phyloP scores from a whole-genome alignment of 2,113 vertebrate species.

The Puma concolor region DNA sequence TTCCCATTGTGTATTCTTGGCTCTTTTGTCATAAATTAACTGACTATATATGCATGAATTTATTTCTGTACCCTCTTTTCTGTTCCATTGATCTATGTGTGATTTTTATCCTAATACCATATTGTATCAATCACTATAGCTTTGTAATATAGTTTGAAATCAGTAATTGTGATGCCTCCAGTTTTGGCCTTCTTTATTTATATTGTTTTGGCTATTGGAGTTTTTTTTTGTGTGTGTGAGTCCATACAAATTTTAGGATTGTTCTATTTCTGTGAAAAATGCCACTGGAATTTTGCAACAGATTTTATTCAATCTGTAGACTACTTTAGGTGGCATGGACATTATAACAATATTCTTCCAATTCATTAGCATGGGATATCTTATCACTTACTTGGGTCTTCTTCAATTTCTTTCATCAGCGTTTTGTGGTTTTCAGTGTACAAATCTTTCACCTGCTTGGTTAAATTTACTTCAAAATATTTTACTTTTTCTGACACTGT shows the following conservation, averaged over 20 bases:
- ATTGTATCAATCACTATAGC: neutral
- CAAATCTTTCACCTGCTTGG: neutral
- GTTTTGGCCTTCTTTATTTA: neutral
- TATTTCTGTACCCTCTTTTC: neutral
- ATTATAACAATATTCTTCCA: neutral
- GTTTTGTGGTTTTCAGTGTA: neutral
- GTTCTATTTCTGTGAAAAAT: neutral
- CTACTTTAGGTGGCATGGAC: neutral
- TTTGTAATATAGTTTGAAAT: neutral
- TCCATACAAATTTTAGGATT: neutral
- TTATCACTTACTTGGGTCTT: neutral
- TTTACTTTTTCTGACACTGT: neutral
- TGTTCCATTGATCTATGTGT: neutral
- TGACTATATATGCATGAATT: neutral
- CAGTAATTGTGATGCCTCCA: neutral
- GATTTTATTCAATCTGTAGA: neutral
- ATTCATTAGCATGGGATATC: neutral
- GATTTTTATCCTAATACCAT: neutral
- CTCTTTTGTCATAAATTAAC: neutral
- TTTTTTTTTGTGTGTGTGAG: neutral
- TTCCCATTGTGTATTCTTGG: neutral
- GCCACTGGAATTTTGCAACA: neutral
- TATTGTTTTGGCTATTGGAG: neutral
- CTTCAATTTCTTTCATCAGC: neutral
- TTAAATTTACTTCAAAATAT: neutral